phyloP scores from a whole-genome alignment of 2,888 invertebrate genomes.

The Dasysyrphus tricinctus region DNA sequence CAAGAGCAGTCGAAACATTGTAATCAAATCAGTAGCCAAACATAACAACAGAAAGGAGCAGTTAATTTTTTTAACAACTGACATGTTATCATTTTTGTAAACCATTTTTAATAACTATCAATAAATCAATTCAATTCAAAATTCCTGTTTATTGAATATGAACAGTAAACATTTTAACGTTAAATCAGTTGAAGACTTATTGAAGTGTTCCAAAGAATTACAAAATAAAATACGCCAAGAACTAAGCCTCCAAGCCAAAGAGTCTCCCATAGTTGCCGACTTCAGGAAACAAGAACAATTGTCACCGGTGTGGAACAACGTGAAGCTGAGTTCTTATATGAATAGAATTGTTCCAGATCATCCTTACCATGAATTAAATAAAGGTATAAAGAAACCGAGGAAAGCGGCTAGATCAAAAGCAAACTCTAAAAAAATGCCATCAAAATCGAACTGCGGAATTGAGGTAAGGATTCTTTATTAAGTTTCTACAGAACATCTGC shows the following conservation, averaged over 20 bases:
- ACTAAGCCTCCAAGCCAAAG: not conserved
- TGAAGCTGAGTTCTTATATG: not conserved
- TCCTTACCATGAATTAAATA: not conserved
- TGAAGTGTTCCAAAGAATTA: constrained; percentile 50
- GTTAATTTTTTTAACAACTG: too few relatives aligned
- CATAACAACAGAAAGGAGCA: too few relatives aligned
- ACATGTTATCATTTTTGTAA: too few relatives aligned
- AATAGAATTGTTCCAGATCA: constrained; percentile 10
- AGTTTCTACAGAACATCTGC: not conserved
- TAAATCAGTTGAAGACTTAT: constrained; percentile 23
- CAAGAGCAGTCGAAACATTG: too few relatives aligned
- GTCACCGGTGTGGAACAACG: constrained; percentile 2
- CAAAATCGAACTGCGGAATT: not conserved
- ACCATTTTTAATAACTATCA: too few relatives aligned
- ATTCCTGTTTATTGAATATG: too few relatives aligned
- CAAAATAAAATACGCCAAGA: constrained; percentile 55
- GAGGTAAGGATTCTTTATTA: not conserved
- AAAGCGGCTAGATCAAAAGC: not conserved
- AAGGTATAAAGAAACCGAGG: not conserved
- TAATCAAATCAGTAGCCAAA: too few relatives aligned
- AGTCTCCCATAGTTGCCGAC: not conserved
- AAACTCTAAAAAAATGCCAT: not conserved
- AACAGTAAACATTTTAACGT: not conserved
- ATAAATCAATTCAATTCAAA: too few relatives aligned
- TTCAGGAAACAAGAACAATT: not conserved